Base-by-base conservation (phyloP, 2,113 vertebrate species). In the Osmerus mordax region DNA sequence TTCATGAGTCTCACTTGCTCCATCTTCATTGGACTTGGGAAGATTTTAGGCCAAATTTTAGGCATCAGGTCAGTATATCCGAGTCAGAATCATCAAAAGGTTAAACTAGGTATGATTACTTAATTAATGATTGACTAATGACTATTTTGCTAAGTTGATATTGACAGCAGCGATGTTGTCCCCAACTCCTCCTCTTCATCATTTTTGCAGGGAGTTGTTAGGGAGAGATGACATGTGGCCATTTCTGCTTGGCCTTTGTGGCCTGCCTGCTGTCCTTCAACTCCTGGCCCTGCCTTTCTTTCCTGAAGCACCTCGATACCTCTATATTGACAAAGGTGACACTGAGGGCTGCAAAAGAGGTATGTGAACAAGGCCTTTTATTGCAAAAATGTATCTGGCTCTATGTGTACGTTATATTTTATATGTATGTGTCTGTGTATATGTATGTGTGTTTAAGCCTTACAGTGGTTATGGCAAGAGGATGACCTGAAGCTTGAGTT, bases 251-350 rank as follows among this genome's bases (percentile, higher is more conserved):
- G 92, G 91, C 13, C 60, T 91, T 7, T 87, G 90, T 78, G 92
- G 91, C 2, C 7, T 93, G 53, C 87, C 89, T 75, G 94, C 93
- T 54, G 60, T 93, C 68, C 69, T 94, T 69, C 93, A 94, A 80
- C 86, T 94, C 74, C 25, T 91, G 63, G 68, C 68, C 8, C 69
- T 95, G 77, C 83, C 89, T 0, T 89, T 89, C 79, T 94, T 94
- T 84, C 94, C 94, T 3, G 94, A 94, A 71, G 76, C 92, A 0
- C 94, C 93, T 0, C 81, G 89, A 7, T 91, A 93, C 41, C 90
- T 93, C 23, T 87, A 93, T 80, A 81, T 94, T 12, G 90, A 92
- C 78, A 93, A 90, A 79, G 92, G 87, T 55, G 91, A 94, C 77
- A 83, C 74, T 28, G 89, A 89, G 36, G 89, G 83, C n/a, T 84